phyloP scores from a whole-genome alignment of 2,888 invertebrate genomes.

The Amaurobius ferox region DNA sequence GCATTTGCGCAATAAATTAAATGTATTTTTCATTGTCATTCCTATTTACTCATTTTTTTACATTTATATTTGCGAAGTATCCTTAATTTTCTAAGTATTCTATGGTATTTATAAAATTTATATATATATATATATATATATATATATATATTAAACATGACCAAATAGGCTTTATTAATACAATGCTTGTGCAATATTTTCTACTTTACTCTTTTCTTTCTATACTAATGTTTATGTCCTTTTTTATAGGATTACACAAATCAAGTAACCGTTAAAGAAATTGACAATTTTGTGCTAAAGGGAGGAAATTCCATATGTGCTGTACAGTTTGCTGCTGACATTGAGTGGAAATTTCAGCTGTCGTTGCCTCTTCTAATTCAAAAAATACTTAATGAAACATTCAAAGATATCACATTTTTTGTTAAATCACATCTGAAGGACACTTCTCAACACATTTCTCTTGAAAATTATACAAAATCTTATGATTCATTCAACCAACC shows the following conservation, averaged over 20 bases:
- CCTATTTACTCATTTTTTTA: too few relatives aligned
- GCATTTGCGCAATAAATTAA: too few relatives aligned
- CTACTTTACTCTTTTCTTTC: background rate
- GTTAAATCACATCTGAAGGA: slow-evolving; percentile 17
- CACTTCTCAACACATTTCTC: background rate
- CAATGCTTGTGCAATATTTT: background rate
- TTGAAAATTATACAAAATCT: background rate
- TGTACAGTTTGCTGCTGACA: slow-evolving; percentile 82
- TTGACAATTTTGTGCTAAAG: slow-evolving; percentile 75
- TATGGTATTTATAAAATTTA: background rate
- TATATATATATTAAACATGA: too few relatives aligned
- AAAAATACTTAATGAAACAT: slow-evolving; percentile 76
- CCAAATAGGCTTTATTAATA: too few relatives aligned
- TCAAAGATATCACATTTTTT: slow-evolving; percentile 44
- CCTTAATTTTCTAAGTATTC: background rate
- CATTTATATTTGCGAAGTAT: too few relatives aligned
- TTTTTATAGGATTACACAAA: slow-evolving; percentile 62
- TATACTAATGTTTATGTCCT: slow-evolving; percentile 22
- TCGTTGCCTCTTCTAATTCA: slow-evolving; percentile 76
- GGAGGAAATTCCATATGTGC: slow-evolving; percentile 87
- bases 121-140: too few relatives aligned
- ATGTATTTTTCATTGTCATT: too few relatives aligned
- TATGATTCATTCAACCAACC: background rate
- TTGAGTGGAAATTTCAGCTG: slow-evolving; percentile 78
- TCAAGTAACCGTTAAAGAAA: slow-evolving; percentile 21